Conservation (phyloP, 2,797 vertebrate species). For the Ctenosaura bakeri region DNA sequence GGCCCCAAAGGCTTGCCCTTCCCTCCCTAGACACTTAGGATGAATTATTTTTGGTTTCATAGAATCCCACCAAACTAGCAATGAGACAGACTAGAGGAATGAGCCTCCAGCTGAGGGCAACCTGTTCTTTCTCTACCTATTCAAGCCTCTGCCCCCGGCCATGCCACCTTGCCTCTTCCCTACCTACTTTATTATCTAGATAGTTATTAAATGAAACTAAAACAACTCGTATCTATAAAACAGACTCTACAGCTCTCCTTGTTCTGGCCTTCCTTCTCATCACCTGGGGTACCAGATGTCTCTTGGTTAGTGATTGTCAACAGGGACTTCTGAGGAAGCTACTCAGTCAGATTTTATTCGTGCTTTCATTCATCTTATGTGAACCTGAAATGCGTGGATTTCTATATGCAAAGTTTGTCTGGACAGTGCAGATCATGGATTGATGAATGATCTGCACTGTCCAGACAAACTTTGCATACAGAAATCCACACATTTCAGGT, state of each 20-base stretch:
- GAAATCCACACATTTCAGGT: too few species aligned
- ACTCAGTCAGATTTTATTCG: background rate
- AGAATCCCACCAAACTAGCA: slow-evolving; percentile 17
- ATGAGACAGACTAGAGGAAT: background rate
- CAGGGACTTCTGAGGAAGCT: background rate
- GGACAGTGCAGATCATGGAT: too few species aligned
- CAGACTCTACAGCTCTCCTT: background rate
- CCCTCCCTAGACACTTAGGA: background rate
- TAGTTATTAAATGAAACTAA: background rate
- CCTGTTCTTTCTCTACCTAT: background rate
- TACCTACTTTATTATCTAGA: background rate
- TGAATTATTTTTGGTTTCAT: slow-evolving; percentile 22
- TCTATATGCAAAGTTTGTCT: too few species aligned
- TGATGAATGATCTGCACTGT: too few species aligned
- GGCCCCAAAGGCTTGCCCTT: slow-evolving; percentile 33
- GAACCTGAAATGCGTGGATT: too few species aligned
- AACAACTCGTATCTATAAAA: background rate
- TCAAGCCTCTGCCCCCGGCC: background rate
- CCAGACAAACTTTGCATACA: too few species aligned
- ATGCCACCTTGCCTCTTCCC: background rate
- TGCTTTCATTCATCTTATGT: background rate
- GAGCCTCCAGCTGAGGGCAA: slow-evolving; percentile 7
- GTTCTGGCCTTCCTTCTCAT: background rate
- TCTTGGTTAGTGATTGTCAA: background rate
- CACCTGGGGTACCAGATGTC: background rate